Percentiles rank a stretch among this genome's conserved stretches.
These are phyloP conservation scores for Equus przewalskii DNA, from an alignment of 2,113 vertebrate species.

Conservation along the genomic window DNA sequence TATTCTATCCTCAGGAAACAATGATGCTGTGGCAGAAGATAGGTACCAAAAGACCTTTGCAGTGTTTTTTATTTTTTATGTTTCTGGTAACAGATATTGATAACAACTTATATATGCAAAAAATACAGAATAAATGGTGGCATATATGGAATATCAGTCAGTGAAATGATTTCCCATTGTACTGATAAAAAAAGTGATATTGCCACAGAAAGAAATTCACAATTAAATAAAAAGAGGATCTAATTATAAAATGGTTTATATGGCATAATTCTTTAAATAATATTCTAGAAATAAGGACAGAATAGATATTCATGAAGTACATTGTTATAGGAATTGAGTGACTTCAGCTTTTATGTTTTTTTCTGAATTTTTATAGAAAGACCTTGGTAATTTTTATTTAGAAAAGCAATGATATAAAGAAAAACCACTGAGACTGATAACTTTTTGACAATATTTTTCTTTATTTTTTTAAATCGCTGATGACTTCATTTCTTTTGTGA, in stretches of 20 bases:
- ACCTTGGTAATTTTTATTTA: not conserved
- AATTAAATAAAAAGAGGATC: not conserved
- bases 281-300: not conserved
- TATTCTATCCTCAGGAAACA: not conserved
- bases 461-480: not conserved
- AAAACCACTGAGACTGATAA: not conserved
- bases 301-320: not conserved
- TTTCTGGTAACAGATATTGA: not conserved
- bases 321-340: not conserved
- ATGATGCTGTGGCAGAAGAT: not conserved
- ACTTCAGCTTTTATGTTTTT: not conserved
- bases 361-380: not conserved
- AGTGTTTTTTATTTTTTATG: not conserved
- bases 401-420: not conserved
- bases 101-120: not conserved
- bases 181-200: not conserved
- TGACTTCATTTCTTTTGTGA: not conserved
- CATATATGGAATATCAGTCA: not conserved
- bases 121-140: not conserved
- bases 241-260: not conserved
- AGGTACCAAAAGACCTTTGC: not conserved
- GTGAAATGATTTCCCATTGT: not conserved
- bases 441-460: not conserved
- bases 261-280: not conserved
- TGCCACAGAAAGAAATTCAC: not conserved